Percentiles rank a stretch among this genome's conserved stretches.
Evolutionary conservation across 92 coral and sea anemone species (phyloP).

Genomic region (Anthopleura xanthogrammica): DNA sequence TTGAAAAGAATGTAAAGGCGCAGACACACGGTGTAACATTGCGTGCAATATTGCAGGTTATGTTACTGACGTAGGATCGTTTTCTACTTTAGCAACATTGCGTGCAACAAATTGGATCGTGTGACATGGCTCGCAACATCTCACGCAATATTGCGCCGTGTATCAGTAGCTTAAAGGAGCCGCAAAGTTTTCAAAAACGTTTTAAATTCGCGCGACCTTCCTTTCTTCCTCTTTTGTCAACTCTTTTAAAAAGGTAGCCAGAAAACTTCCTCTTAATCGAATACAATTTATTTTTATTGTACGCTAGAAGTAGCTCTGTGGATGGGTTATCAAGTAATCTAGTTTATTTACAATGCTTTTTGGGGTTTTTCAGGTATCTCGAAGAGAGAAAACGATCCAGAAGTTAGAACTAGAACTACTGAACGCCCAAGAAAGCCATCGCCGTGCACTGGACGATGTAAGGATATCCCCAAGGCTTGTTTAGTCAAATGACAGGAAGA

Average conservation of each 20-base stretch:
- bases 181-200: not conserved
- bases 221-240: not conserved
- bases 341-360: not conserved
- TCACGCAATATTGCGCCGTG: too few relatives aligned
- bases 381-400: slow-evolving; percentile 95
- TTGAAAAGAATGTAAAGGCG: too few relatives aligned
- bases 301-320: not conserved
- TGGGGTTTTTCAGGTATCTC: slow-evolving; percentile 56
- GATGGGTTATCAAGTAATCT: not conserved
- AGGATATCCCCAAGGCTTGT: slow-evolving; percentile 23
- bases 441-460: slow-evolving; percentile 93
- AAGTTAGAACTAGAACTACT: slow-evolving; percentile 93
- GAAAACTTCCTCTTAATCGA: not conserved
- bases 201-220: not conserved
- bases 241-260: not conserved
- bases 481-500: not conserved
- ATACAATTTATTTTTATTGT: too few relatives aligned
- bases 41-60: too few relatives aligned
- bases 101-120: too few relatives aligned
- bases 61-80: too few relatives aligned
- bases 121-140: too few relatives aligned
- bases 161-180: too few relatives aligned
- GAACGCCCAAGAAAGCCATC: slow-evolving; percentile 81
- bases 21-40: too few relatives aligned
- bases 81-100: too few relatives aligned